These are phyloP conservation scores for Crossoptilon crossoptilon DNA, from an alignment of 2,797 vertebrate species.

Conservation along the genomic window DNA sequence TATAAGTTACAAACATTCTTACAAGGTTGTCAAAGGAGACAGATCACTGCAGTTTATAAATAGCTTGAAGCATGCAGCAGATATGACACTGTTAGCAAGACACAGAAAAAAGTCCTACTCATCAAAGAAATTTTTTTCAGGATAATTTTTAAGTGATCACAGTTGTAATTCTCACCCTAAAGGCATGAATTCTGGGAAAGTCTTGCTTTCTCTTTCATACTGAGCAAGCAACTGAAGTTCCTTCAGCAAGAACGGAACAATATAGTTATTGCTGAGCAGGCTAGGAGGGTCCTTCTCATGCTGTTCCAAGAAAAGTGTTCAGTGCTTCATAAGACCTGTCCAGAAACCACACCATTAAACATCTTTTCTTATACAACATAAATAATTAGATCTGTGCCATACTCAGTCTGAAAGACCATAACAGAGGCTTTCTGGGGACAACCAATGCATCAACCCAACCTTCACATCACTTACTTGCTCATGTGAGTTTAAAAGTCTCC, in stretches of 20 bases:
- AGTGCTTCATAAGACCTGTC: not conserved
- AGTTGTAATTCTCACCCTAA: not conserved
- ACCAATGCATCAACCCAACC: not conserved
- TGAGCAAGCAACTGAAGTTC: not conserved
- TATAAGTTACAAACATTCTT: not conserved
- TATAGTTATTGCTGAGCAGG: not conserved
- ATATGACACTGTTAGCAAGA: not conserved
- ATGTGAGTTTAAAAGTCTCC: not conserved
- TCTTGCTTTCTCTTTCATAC: not conserved
- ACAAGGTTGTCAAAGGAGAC: not conserved
- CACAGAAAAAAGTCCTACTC: not conserved
- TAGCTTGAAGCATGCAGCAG: not conserved
- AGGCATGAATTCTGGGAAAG: not conserved
- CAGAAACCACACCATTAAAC: not conserved
- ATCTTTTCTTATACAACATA: not conserved
- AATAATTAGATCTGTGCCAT: not conserved
- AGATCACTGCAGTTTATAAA: not conserved
- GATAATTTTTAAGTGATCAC: constrained; percentile 9
- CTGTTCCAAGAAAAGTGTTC: not conserved
- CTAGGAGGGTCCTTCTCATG: not conserved
- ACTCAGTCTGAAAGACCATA: not conserved
- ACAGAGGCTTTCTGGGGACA: not conserved
- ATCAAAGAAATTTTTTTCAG: constrained; percentile 20
- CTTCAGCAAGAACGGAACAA: not conserved
- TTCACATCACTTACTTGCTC: not conserved